Evolutionary conservation across 2,797 vertebrate species (phyloP).

Genomic region (Enteromius mattozi): DNA sequence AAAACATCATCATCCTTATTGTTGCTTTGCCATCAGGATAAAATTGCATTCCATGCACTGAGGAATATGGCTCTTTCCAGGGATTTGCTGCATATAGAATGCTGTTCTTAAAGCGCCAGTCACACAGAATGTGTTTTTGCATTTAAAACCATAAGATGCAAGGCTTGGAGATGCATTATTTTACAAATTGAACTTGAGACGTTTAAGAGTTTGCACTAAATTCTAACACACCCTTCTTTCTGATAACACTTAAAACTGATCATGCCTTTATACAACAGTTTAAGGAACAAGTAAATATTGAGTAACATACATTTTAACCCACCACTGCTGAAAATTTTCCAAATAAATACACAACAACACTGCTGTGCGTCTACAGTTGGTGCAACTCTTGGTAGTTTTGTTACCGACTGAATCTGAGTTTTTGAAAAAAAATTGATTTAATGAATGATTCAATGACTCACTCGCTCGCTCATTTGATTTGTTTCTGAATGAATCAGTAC

Average conservation of each 20-base stretch:
- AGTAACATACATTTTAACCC: not conserved
- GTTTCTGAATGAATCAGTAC: not conserved
- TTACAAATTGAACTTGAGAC: not conserved
- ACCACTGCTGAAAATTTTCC: not conserved
- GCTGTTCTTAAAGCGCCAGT: not conserved
- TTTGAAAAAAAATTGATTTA: not conserved
- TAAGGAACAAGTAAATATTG: not conserved
- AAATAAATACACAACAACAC: not conserved
- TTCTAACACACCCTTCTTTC: not conserved
- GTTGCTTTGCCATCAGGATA: not conserved
- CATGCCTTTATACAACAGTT: not conserved
- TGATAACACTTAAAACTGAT: not conserved
- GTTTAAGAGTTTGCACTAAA: not conserved
- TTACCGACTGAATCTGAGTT: not conserved
- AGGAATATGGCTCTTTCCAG: not conserved
- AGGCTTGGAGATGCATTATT: not conserved
- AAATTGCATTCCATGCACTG: not conserved
- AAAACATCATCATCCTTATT: not conserved
- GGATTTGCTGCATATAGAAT: not conserved
- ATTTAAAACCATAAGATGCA: not conserved
- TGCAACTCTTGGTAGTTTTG: not conserved
- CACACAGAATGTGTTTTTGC: not conserved
- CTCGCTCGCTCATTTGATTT: not conserved
- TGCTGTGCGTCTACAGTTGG: not conserved
- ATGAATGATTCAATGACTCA: not conserved